Percentiles rank a stretch among this genome's conserved stretches.
Evolutionary conservation across 2,797 vertebrate species (phyloP).

Genomic region (Crocodylus rhombifer): DNA sequence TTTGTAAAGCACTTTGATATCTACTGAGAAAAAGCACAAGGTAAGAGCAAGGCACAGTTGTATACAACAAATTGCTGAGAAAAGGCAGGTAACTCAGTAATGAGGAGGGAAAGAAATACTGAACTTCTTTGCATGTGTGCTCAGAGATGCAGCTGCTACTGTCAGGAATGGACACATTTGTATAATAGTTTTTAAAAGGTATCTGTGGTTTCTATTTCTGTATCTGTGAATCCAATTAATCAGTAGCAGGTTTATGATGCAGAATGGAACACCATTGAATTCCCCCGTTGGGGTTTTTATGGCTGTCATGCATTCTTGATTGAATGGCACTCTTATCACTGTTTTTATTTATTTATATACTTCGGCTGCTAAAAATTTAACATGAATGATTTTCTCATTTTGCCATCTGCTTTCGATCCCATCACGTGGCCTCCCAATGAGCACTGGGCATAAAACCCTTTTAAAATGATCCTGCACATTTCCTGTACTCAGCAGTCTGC

Average conservation of each 20-base stretch:
- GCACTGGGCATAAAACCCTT: not conserved
- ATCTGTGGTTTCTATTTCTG: not conserved
- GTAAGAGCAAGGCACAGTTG: not conserved
- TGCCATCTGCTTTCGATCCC: conserved; percentile 59
- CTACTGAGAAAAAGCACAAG: not conserved
- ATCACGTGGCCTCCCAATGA: conserved; percentile 43
- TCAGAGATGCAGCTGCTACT: conserved; percentile 14
- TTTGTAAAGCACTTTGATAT: not conserved
- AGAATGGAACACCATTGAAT: not conserved
- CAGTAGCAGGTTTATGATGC: conserved; percentile 5
- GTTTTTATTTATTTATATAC: conserved; percentile 42
- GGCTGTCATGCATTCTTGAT: conserved; percentile 7
- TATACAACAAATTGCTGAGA: not conserved
- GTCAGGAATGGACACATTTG: conserved; percentile 26
- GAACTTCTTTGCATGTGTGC: not conserved
- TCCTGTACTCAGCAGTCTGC: conserved; percentile 58
- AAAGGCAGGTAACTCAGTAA: not conserved
- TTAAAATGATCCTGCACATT: conserved; percentile 56
- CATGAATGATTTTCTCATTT: conserved; percentile 63
- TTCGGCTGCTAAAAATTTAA: conserved; percentile 57
- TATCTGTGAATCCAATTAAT: conserved; percentile 24
- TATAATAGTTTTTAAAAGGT: not conserved
- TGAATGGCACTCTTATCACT: conserved; percentile 34
- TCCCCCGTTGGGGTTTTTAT: conserved; percentile 18
- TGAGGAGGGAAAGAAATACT: not conserved